Evolutionary conservation across 2,888 invertebrate genomes (phyloP), one percentile per base, ranked within the genome.

Genomic region (Tetragonisca angustula): DNA sequence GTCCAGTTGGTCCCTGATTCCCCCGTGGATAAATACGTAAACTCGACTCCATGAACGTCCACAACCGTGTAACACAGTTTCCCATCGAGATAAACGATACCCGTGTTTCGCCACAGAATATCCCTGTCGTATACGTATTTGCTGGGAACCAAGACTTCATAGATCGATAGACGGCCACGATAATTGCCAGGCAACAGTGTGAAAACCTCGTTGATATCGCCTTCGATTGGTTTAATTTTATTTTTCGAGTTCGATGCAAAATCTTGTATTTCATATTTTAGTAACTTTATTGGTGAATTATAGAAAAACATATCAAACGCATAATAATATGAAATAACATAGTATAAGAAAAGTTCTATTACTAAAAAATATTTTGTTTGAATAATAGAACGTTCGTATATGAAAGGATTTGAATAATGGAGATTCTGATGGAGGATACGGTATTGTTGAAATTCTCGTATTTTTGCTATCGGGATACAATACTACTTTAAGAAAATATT

Each of bases 151-250:
- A 68, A 73, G 71, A 76, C 62, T 27, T 24, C 27, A 13, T 19
- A 56, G 87, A 88, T 88, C 85, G 84, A 89, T 89, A 85, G 62
- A 13, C 52, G 36, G 19, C 13, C 19, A 64, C 68, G 87, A 88
- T 89, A 86, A 89, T 77, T 86, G 80, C 88, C 72, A 81, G 62
- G 88, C 86, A 79, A 88, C 86, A 71, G 72, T 56, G 71, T 83
- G 73, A 67, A 79, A 81, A 72, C 74, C 67, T 36, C n/a, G 49
- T 32, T 59, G 83, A 81, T 87, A 82, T 68, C 78, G 54, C 56
- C n/a, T 56, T 13, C 52, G 59, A 67, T 54, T 71, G 70, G 71
- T 56, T 79, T n/a, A 50, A 76, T 80, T 68, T 27, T 64, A 67
- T 36, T 24, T 70, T 71, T 80, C 76, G 56, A 64, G 67, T 43